A percentile compares a stretch with the other conserved stretches of the same genome.
Evolutionary conservation across 2,888 invertebrate species (phyloP).

Genomic region (Limnephilus rhombicus): DNA sequence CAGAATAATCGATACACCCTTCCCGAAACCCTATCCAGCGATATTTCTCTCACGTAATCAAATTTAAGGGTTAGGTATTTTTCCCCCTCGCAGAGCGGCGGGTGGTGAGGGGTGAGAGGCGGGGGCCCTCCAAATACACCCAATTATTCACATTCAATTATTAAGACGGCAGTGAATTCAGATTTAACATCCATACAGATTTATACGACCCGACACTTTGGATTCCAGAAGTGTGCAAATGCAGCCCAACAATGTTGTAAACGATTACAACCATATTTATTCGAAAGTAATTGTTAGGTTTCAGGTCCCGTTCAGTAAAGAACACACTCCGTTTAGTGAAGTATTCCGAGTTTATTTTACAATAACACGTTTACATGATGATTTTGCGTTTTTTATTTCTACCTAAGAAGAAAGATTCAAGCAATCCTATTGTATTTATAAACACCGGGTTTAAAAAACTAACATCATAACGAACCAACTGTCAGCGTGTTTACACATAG

Average conservation of each 20-base stretch:
- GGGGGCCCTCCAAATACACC: constrained; percentile 52
- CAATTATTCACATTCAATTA: constrained; percentile 66
- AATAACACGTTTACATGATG: too few species aligned
- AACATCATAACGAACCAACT: too few species aligned
- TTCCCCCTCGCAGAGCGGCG: constrained; percentile 28
- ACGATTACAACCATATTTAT: too few species aligned
- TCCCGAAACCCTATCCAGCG: not conserved
- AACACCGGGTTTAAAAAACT: too few species aligned
- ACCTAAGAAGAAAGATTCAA: too few species aligned
- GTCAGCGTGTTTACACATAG: too few species aligned
- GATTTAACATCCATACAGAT: constrained; percentile 51
- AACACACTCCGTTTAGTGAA: too few species aligned
- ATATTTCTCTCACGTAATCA: constrained; percentile 12
- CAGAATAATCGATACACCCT: not conserved
- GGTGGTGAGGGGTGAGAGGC: constrained; percentile 42
- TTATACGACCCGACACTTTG: not conserved
- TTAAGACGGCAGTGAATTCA: constrained; percentile 54
- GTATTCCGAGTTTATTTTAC: too few species aligned
- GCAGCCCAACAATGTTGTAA: not conserved
- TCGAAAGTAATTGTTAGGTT: too few species aligned
- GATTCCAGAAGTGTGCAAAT: not conserved
- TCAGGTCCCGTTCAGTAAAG: too few species aligned
- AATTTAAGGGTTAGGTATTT: constrained; percentile 39
- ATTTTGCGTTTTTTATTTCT: too few species aligned
- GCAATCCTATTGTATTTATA: too few species aligned